phyloP scores from a whole-genome alignment of 2,797 vertebrate genomes.

The Poeciliopsis paucimaculata region DNA sequence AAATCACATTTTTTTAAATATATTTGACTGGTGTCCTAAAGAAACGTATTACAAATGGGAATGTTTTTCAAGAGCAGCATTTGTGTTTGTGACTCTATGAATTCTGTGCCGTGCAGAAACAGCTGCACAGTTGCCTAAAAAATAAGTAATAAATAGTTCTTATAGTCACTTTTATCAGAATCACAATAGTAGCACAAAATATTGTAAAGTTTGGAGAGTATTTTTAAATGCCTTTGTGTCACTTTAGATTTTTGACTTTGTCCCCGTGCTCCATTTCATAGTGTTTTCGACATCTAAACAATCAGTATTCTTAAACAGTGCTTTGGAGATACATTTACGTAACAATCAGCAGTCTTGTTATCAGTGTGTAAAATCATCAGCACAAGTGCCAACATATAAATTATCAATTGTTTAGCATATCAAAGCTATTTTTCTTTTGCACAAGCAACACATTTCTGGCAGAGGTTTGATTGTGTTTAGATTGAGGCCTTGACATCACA shows the following conservation, averaged over 20 bases:
- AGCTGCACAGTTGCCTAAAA: no score
- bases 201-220: background rate
- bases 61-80: no score
- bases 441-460: slow-evolving; percentile 48
- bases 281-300: background rate
- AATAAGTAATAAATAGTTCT: no score
- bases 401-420: slow-evolving; percentile 72
- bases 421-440: slow-evolving; percentile 59
- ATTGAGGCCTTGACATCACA: slow-evolving; percentile 51
- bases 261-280: slow-evolving; percentile 3
- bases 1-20: no score
- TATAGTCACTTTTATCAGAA: no score
- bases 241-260: background rate
- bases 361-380: slow-evolving; percentile 34
- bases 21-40: no score
- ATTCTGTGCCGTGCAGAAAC: no score
- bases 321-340: slow-evolving; percentile 36
- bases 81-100: no score
- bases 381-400: slow-evolving; percentile 64
- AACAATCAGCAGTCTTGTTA: slow-evolving; percentile 49
- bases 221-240: background rate
- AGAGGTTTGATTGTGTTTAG: slow-evolving; percentile 58
- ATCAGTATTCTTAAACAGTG: slow-evolving; percentile 1
- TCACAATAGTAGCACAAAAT: no score
- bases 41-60: no score